Evolutionary conservation across 1,140 invertebrate species (phyloP), one percentile per base, ranked within the genome.

Genomic region (Drosophila repleta): DNA sequence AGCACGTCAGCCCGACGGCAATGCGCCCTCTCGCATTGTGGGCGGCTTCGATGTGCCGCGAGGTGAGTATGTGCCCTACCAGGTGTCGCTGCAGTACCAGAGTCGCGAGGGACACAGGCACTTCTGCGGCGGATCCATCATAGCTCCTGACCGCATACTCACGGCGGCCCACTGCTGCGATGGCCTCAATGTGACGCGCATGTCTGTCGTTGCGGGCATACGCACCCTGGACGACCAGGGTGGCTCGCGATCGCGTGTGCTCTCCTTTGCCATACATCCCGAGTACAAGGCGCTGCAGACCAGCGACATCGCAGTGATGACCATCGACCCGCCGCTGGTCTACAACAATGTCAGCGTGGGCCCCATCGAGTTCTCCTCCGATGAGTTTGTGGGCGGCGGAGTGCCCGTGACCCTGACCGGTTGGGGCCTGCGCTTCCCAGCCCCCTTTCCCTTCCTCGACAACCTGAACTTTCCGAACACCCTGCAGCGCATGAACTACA

Each of bases 171-270:
- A 92, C 58, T 92, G 92, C 51, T 90, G 91, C 35, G 24, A 69
- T 5, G 88, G 76, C 0, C 57, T 89, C 0, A 84, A 91, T 35
- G 64, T 56, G 0, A 53, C 55, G 0, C 66, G 73, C 13, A 92
- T 93, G 57, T 81, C 87, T 1, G 90, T 92, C 4, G 90, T 93
- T n/a, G 89, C 92, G 4, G 93, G 93, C 7, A 91, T 92, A 4
- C 91, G 92, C 17, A 90, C 81, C 37, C 70, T 93, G 3, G 49
- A 90, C 79, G 85, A 87, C 45, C 57, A 77, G 21, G 84, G 74
- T 13, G 93, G 92, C 0, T 52, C 51, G 6, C 80, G 90, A 7
- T 75, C 76, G 13, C 49, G 49, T 2, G 79, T 91, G 0, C 0
- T 76, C 0, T 57, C 56, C 15, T 85, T 66, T 52, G 41, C 13